Percentiles rank a stretch among this genome's conserved stretches.
Evolutionary conservation across 1,140 invertebrate genomes (phyloP).

Genomic region (Scylla paramamosain): DNA sequence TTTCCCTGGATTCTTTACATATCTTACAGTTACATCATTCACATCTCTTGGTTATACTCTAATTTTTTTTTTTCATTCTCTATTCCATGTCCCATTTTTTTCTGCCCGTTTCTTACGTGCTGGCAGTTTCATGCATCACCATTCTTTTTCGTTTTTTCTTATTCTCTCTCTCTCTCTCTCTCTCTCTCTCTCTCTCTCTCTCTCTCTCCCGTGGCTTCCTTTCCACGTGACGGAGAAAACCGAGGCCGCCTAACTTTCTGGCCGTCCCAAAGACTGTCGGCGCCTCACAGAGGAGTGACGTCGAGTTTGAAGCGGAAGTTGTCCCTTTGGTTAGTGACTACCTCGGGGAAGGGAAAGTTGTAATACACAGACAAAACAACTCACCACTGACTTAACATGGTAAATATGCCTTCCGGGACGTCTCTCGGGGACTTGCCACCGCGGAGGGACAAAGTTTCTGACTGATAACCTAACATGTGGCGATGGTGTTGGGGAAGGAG

Average conservation of each 20-base stretch:
- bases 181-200: conserved; percentile 12
- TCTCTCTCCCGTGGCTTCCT: neutral
- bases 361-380: conserved; percentile 23
- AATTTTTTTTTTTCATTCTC: neutral
- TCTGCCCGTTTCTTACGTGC: neutral
- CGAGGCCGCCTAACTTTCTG: neutral
- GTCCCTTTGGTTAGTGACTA: neutral
- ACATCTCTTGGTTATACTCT: neutral
- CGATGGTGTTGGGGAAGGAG: too few relatives aligned
- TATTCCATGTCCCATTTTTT: neutral
- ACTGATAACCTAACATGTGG: neutral
- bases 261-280: neutral
- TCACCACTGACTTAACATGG: neutral
- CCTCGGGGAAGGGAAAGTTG: conserved; percentile 1
- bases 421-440: neutral
- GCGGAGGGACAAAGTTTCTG: neutral
- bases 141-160: neutral
- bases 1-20: neutral
- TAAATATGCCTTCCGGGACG: conserved; percentile 2
- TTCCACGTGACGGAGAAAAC: neutral
- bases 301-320: neutral
- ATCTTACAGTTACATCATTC: neutral
- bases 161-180: neutral
- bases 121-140: too few relatives aligned
- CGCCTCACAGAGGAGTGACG: neutral